Evolutionary conservation across 2,113 vertebrate species (phyloP), one percentile per base, ranked within the genome.

Genomic region (Gopherus flavomarginatus): DNA sequence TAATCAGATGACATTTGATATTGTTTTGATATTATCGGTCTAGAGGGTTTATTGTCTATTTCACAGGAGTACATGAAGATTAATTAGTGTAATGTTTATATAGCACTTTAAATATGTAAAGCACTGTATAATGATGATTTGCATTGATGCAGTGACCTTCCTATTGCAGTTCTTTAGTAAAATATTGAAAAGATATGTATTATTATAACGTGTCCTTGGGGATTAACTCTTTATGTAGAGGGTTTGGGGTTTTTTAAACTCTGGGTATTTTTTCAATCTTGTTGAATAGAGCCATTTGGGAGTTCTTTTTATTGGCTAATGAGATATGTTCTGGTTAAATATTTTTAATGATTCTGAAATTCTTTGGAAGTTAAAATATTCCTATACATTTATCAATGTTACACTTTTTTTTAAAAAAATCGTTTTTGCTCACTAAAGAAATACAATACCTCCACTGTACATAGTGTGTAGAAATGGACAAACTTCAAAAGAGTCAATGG

Each of bases 271-370:
- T 83, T 96, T 91, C 38, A 27, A 84, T 59, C 50, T 52, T 95
- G 17, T 72, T 90, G 91, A 92, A 81, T 38, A 52, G 65, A 95
- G 21, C 17, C 57, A 87, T 94, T 75, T 92, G 92, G 87, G 84
- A 85, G 27, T 90, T 72, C 17, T 72, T 72, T 72, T 38, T 38
- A 69, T n/a, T 94, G 31, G 47, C 81, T 42, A 90, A 87, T 86
- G n/a, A 94, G 42, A 87, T 38, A 12, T 89, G 27, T 85, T 91
- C 80, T 95, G 91, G 91, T 93, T 92, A 92, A 90, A 96, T 95
- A 90, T 62, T 31, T 90, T 27, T 95, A 90, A 90, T 92, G 77
- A 93, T 94, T 92, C 54, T 94, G 94, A 52, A 80, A 93, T 69
- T 93, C 47, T 79, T 52, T 86, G 80, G 81, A 62, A 21, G 57